A percentile compares a stretch with the other conserved stretches of the same genome.
These are phyloP conservation scores for Chinchilla lanigera DNA, from an alignment of 2,113 vertebrate genomes.

Conservation along the genomic window DNA sequence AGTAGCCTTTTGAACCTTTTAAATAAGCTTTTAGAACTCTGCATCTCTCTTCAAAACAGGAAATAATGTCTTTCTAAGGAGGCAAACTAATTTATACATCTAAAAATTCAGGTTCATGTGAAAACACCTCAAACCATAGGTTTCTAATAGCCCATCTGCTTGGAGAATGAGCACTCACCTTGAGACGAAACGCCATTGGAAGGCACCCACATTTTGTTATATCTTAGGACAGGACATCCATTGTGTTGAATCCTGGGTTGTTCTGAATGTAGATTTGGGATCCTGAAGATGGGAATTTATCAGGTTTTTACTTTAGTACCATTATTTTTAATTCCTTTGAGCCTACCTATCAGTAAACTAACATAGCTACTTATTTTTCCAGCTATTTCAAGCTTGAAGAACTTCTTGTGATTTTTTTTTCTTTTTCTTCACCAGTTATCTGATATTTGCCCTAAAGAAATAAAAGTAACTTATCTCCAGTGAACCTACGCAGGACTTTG, in stretches of 20 bases:
- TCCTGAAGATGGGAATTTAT: neutral
- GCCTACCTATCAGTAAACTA: conserved; percentile 7
- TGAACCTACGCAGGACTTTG: neutral
- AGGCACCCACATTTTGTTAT: neutral
- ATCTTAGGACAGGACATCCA: neutral
- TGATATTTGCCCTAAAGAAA: neutral
- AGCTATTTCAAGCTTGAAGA: neutral
- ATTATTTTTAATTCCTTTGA: conserved; percentile 12
- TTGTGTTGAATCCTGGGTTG: neutral
- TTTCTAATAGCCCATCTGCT: conserved; percentile 60
- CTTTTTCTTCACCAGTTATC: neutral
- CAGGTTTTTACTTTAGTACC: conserved; percentile 12
- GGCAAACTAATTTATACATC: conserved; percentile 76
- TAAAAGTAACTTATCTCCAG: neutral
- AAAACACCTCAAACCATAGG: conserved; percentile 62
- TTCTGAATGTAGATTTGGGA: neutral
- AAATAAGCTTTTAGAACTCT: conserved; percentile 76
- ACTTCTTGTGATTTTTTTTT: neutral
- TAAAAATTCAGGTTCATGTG: conserved; percentile 75
- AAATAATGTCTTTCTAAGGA: conserved; percentile 73
- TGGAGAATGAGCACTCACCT: conserved; percentile 34
- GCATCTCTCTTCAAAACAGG: conserved; percentile 77
- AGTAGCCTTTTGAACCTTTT: conserved; percentile 81
- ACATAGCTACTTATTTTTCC: neutral
- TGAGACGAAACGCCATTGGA: conserved; percentile 20